Evolutionary conservation across 2,888 invertebrate genomes (phyloP).

Genomic region (Chrysomela aeneicollis): DNA sequence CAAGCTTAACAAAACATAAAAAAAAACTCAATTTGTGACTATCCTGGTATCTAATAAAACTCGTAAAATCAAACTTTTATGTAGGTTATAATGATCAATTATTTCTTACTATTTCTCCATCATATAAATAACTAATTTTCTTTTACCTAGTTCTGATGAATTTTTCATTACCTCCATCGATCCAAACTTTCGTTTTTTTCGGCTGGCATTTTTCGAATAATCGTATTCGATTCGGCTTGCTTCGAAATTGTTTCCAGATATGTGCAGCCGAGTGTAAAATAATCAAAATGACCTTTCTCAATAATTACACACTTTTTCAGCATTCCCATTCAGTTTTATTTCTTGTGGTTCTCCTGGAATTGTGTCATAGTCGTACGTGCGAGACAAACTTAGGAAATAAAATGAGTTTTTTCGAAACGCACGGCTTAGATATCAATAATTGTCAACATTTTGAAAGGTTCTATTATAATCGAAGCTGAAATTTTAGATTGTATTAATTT

Average conservation of each 20-base stretch:
- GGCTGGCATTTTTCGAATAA: slow-evolving; percentile 1
- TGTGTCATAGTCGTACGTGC: slow-evolving; percentile 50
- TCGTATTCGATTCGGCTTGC: slow-evolving; percentile 20
- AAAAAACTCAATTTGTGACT: too few species aligned
- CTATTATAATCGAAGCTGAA: not conserved
- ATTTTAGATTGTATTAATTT: not conserved
- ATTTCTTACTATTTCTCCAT: too few species aligned
- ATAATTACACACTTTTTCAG: slow-evolving; percentile 44
- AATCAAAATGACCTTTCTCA: slow-evolving; percentile 54
- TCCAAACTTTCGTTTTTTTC: not conserved
- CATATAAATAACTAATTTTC: not conserved
- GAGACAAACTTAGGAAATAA: slow-evolving; percentile 43
- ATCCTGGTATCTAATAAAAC: too few species aligned
- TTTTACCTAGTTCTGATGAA: slow-evolving; percentile 2
- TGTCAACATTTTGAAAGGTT: slow-evolving; percentile 15
- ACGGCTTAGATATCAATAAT: slow-evolving; percentile 23
- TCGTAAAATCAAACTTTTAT: too few species aligned
- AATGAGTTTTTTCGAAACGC: slow-evolving; percentile 38
- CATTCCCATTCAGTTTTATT: slow-evolving; percentile 34
- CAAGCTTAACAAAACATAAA: too few species aligned
- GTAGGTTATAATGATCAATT: too few species aligned
- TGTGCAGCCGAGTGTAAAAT: slow-evolving; percentile 53
- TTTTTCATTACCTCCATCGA: not conserved
- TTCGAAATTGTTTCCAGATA: slow-evolving; percentile 28
- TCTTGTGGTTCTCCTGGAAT: slow-evolving; percentile 44